These are phyloP conservation scores for Sarcophaga bullata DNA, from an alignment of 1,140 invertebrate species.

Conservation along the genomic window DNA sequence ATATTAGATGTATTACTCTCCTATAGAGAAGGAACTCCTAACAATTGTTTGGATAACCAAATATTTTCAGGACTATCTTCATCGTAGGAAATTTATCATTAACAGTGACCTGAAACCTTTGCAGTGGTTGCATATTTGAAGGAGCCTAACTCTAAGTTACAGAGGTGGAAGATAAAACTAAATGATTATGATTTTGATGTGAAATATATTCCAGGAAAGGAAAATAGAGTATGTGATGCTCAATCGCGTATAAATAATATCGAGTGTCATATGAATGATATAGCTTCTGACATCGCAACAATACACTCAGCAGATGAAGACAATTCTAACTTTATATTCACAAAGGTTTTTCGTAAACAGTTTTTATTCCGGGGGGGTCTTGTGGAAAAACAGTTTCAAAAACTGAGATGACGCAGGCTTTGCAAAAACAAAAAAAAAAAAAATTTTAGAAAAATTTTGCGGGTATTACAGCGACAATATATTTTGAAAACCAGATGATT, in stretches of 20 bases:
- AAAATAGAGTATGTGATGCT: conserved; percentile 48
- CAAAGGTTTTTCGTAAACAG: conserved; percentile 7
- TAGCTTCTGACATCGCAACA: conserved; percentile 22
- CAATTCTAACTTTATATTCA: conserved; percentile 33
- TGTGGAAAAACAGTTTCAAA: not conserved
- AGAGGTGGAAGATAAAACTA: conserved; percentile 46
- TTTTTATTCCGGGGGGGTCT: not conserved
- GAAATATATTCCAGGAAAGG: conserved; percentile 47
- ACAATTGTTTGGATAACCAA: too few species aligned
- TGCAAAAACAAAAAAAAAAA: not conserved
- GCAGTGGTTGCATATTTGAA: conserved; percentile 45
- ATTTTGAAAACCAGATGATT: conserved; percentile 22
- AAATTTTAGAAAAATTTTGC: not conserved
- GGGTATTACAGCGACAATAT: not conserved
- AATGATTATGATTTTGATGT: conserved; percentile 48
- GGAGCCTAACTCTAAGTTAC: conserved; percentile 43
- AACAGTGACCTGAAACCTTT: conserved; percentile 46
- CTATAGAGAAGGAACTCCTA: too few species aligned
- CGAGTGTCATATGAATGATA: conserved; percentile 12
- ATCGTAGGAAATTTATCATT: conserved; percentile 44
- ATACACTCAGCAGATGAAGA: conserved; percentile 24
- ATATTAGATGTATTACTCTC: too few species aligned
- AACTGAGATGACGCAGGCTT: not conserved
- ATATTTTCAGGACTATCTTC: conserved; percentile 59
- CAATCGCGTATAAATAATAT: conserved; percentile 44